phyloP scores from a whole-genome alignment of 2,113 vertebrate species.

The Holacanthus passer region DNA sequence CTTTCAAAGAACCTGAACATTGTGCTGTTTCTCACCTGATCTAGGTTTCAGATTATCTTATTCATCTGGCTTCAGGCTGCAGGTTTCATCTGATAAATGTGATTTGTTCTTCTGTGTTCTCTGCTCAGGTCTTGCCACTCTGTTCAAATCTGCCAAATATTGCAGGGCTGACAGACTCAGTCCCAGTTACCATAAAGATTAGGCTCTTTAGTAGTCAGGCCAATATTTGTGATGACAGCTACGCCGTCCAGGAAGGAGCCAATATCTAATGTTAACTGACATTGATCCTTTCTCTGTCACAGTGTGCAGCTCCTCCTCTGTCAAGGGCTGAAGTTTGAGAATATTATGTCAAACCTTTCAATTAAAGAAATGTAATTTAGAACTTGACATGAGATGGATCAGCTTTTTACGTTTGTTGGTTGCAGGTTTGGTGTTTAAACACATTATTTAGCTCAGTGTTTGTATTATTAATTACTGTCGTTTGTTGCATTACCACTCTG shows the following conservation, averaged over 20 bases:
- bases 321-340: constrained; percentile 17
- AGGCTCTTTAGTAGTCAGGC: constrained; percentile 30
- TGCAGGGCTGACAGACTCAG: background rate
- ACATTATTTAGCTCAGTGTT: background rate
- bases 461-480: constrained; percentile 1
- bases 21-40: background rate
- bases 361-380: background rate
- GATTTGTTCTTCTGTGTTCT: background rate
- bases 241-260: constrained; percentile 20
- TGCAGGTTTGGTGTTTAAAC: background rate
- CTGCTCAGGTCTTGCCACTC: background rate
- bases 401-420: background rate
- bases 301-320: background rate
- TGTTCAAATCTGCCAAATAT: background rate
- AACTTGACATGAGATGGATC: background rate
- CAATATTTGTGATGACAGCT: constrained; percentile 55
- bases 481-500: constrained; percentile 28
- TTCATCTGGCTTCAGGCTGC: background rate
- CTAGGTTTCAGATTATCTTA: background rate
- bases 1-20: constrained; percentile 15
- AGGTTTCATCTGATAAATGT: background rate
- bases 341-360: background rate
- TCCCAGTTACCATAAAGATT: constrained; percentile 4
- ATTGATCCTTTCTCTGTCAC: constrained; percentile 14
- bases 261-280: constrained; percentile 30